Evolutionary conservation across 2,888 invertebrate genomes (phyloP).

Genomic region (Eilema griseolum): DNA sequence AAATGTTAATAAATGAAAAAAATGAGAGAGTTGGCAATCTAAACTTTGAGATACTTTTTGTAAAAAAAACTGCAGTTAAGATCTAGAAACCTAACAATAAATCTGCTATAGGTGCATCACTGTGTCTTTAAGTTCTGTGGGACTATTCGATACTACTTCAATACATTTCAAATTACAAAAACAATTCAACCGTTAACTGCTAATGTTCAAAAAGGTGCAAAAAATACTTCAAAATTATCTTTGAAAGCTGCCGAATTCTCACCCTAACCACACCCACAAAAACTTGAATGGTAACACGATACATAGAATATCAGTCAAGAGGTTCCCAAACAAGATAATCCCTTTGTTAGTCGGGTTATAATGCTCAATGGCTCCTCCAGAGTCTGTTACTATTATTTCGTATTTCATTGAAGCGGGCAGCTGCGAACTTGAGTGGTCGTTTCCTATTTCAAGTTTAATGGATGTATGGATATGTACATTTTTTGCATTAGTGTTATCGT

Average conservation of each 20-base stretch:
- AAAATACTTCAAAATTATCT: conserved; percentile 54
- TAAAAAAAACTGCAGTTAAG: neutral
- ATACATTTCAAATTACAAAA: conserved; percentile 59
- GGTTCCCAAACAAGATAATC: conserved; percentile 86
- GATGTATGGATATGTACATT: conserved; percentile 64
- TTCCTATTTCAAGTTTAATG: conserved; percentile 82
- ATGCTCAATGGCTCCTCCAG: conserved; percentile 70
- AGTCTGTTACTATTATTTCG: conserved; percentile 77
- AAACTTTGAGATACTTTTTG: neutral
- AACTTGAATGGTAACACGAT: conserved; percentile 81
- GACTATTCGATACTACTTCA: conserved; percentile 23
- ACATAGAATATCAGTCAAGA: conserved; percentile 83
- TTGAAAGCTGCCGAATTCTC: conserved; percentile 74
- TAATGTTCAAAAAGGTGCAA: conserved; percentile 67
- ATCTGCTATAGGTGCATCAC: neutral
- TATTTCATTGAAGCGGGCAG: conserved; percentile 78
- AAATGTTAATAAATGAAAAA: too few species aligned
- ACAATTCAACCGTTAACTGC: conserved; percentile 54
- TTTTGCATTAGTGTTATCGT: conserved; percentile 61
- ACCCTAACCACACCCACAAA: conserved; percentile 80
- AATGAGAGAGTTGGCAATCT: neutral
- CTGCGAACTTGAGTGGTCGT: conserved; percentile 75
- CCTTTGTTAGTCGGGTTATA: conserved; percentile 82
- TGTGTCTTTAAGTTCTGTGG: neutral
- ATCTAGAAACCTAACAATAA: neutral